Percentiles rank a stretch among this genome's conserved stretches.
phyloP scores from a whole-genome alignment of 2,888 invertebrate species.

The Erynnis tages region DNA sequence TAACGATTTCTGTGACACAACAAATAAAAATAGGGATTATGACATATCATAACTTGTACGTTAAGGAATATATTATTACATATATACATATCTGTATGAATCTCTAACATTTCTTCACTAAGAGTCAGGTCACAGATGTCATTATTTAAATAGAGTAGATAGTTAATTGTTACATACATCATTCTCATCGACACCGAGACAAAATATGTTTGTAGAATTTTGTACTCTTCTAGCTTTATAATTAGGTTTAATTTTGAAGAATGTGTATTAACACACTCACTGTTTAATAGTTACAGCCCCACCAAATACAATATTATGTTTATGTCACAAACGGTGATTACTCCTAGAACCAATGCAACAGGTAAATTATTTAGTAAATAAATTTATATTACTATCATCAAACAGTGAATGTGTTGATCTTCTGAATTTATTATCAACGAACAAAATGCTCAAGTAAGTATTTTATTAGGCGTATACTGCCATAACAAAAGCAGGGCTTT shows the following conservation, averaged over 20 bases:
- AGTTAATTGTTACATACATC: constrained; percentile 3
- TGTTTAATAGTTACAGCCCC: constrained; percentile 70
- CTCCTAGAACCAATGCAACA: constrained; percentile 22
- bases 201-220: constrained; percentile 47
- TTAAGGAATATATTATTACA: constrained; percentile 1
- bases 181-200: constrained; percentile 30
- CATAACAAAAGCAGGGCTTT: constrained; percentile 44
- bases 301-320: constrained; percentile 67
- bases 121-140: constrained; percentile 6
- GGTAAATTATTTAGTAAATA: background rate
- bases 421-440: constrained; percentile 62
- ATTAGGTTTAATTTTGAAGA: constrained; percentile 52
- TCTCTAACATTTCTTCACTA: background rate
- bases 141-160: constrained; percentile 11
- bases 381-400: constrained; percentile 32
- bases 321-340: constrained; percentile 47
- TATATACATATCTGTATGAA: background rate
- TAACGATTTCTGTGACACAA: constrained; percentile 11
- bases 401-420: constrained; percentile 81
- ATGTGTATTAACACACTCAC: constrained; percentile 80
- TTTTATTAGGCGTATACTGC: constrained; percentile 68
- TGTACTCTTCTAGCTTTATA: constrained; percentile 74
- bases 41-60: constrained; percentile 13
- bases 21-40: constrained; percentile 4
- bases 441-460: constrained; percentile 73